Evolutionary conservation across 2,888 invertebrate species (phyloP), one percentile per base, ranked within the genome.

Genomic region (Sussaba pulchella): DNA sequence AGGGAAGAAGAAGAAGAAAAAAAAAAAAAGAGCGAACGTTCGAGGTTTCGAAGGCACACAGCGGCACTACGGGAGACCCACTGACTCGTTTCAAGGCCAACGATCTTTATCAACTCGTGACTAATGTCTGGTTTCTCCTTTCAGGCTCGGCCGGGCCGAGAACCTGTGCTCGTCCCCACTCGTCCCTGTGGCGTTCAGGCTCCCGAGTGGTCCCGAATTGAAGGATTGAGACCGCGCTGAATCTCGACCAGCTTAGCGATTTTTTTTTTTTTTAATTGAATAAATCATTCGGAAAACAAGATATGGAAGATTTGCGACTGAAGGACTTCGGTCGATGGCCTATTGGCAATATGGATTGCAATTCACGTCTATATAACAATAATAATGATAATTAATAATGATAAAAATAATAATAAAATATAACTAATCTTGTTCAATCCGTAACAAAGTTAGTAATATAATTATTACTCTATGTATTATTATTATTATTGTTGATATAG

Each of bases 91-190:
- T 80, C 76, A 76, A 80, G 76, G 80, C 75, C 80, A 76, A 80
- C 72, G 80, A 80, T 80, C 76, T 80, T n/a, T 80, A 80, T 80
- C 80, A 80, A 76, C 67, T 64, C 76, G 72, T 80, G 80, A 80
- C 80, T 76, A 80, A 80, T 76, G 80, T 80, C 80, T 80, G 80
- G 80, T 80, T 80, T 80, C 80, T 80, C 72, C 80, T 80, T 80
- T 76, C 80, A 69, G 75, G 67, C 72, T 72, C 71, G 21, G 52
- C 75, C 66, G 75, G 75, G 76, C 67, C 80, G 64, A 66, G 71
- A 52, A 71, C 59, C 66, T 66, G 61, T 41, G 73, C 31, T n/a
- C n/a, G n/a, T n/a, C n/a, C n/a, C n/a, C n/a, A n/a, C n/a, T n/a
- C n/a, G n/a, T n/a, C n/a, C 41, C 19, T 21, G 26, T n/a, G 43